Evolutionary conservation across 2,113 vertebrate genomes (phyloP).

Genomic region (Camarhynchus parvulus): DNA sequence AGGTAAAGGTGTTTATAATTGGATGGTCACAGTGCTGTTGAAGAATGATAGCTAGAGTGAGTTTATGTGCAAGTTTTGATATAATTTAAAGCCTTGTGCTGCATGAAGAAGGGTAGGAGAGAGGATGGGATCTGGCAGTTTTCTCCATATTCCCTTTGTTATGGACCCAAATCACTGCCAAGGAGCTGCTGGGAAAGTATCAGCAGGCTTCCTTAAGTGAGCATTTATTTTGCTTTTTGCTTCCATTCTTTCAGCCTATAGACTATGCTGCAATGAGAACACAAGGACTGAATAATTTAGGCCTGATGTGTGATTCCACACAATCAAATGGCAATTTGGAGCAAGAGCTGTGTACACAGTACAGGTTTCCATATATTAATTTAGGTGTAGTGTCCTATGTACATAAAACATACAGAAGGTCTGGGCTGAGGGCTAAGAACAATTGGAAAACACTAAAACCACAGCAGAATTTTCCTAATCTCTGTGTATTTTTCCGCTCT

Average conservation of each 20-base stretch:
- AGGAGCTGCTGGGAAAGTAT: not conserved
- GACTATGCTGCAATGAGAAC: not conserved
- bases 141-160: not conserved
- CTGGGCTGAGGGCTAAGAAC: not conserved
- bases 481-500: not conserved
- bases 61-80: not conserved
- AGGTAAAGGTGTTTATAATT: not conserved
- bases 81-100: not conserved
- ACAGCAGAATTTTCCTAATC: not conserved
- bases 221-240: not conserved
- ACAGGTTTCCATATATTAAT: not conserved
- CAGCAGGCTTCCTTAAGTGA: not conserved
- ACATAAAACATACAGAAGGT: not conserved
- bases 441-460: not conserved
- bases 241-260: not conserved
- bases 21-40: not conserved
- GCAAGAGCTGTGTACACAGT: not conserved
- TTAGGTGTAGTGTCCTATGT: not conserved
- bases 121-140: not conserved
- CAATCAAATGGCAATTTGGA: not conserved
- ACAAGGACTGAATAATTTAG: not conserved
- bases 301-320: not conserved
- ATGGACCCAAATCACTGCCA: not conserved
- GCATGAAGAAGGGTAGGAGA: not conserved
- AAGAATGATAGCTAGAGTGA: not conserved